Percentiles rank a stretch among this genome's conserved stretches.
Evolutionary conservation across 1,140 invertebrate genomes (phyloP).

Genomic region (Achroia grisella): DNA sequence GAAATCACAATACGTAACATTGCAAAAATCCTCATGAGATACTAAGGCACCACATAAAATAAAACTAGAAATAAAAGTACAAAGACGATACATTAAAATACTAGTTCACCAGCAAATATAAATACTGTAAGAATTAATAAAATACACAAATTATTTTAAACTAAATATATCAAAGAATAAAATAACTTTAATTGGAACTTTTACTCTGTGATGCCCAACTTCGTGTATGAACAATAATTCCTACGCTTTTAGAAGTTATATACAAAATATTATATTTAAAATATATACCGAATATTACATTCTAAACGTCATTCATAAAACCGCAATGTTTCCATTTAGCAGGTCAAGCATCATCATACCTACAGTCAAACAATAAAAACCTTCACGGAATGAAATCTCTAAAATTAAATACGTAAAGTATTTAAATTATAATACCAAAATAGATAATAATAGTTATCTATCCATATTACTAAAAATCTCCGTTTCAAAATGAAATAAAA

Average conservation of each 20-base stretch:
- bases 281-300: conserved; percentile 17
- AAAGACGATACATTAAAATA: conserved; percentile 39
- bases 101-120: conserved; percentile 47
- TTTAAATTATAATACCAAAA: conserved; percentile 61
- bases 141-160: conserved; percentile 28
- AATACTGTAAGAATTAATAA: conserved; percentile 48
- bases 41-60: conserved; percentile 66
- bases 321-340: conserved; percentile 26
- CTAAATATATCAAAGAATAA: conserved; percentile 19
- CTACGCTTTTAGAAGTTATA: conserved; percentile 26
- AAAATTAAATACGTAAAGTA: conserved; percentile 68
- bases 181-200: not conserved
- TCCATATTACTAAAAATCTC: conserved; percentile 48
- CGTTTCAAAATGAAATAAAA: conserved; percentile 58
- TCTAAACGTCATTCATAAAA: conserved; percentile 25
- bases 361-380: conserved; percentile 58
- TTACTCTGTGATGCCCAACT: conserved; percentile 34
- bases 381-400: conserved; percentile 66
- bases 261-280: conserved; percentile 19
- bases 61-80: conserved; percentile 24
- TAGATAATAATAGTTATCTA: conserved; percentile 44
- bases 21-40: conserved; percentile 47
- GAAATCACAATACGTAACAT: conserved; percentile 25
- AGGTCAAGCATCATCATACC: conserved; percentile 52
- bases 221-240: conserved; percentile 5